Conservation (phyloP, 2,113 vertebrate genomes). For the Pteruthius melanotis region DNA sequence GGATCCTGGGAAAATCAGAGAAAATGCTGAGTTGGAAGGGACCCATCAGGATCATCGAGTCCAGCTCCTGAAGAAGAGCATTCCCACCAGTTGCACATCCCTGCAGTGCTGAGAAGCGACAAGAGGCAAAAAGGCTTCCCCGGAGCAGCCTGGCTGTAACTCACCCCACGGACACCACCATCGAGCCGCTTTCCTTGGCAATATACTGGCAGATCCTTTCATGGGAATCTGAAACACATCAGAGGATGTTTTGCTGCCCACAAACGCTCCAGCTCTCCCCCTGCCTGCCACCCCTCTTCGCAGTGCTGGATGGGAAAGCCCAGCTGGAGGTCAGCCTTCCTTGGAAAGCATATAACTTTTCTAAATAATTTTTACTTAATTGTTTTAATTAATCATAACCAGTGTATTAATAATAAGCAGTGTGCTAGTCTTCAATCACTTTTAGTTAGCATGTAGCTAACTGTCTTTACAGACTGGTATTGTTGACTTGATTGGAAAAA, state of each 20-base stretch:
- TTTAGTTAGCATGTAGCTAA: background rate
- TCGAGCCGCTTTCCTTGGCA: slow-evolving; percentile 58
- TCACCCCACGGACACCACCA: slow-evolving; percentile 79
- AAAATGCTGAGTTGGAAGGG: background rate
- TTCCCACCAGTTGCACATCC: background rate
- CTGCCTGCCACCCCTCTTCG: accelerated
- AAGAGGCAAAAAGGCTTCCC: background rate
- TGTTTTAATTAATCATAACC: background rate
- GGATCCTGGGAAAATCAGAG: background rate
- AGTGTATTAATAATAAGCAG: background rate
- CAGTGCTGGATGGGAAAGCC: background rate
- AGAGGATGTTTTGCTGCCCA: background rate
- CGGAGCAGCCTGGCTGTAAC: background rate
- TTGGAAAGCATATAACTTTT: background rate
- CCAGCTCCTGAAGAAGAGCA: background rate
- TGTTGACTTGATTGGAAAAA: background rate
- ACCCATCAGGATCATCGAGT: background rate
- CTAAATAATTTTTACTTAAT: background rate
- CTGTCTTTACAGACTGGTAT: background rate
- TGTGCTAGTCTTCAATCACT: background rate
- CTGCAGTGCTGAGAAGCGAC: background rate
- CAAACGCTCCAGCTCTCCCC: background rate
- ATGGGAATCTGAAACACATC: slow-evolving; percentile 58
- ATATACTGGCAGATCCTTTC: slow-evolving; percentile 71
- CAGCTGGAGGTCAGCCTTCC: background rate